A percentile compares a stretch with the other conserved stretches of the same genome.
Conservation (phyloP, 2,888 invertebrate species). For the Netelia virgata region DNA sequence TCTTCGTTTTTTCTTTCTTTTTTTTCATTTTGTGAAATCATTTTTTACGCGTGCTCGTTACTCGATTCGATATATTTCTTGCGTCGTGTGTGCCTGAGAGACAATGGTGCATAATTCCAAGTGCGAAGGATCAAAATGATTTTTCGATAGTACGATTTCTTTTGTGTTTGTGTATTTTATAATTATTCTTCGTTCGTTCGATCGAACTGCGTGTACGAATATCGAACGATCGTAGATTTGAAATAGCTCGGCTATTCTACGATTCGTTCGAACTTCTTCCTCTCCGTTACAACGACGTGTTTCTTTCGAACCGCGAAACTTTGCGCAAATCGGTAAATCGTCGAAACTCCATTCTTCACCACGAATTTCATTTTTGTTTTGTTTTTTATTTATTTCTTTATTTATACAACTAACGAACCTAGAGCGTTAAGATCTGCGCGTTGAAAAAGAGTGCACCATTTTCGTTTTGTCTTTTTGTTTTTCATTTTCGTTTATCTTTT, state of each 20-base stretch:
- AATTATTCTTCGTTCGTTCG: background rate
- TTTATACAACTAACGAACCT: conserved; percentile 46
- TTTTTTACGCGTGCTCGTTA: conserved; percentile 32
- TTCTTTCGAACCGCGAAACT: conserved; percentile 40
- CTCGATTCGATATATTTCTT: conserved; percentile 4
- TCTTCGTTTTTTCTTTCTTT: background rate
- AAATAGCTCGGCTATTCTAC: conserved; percentile 22
- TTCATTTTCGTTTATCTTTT: background rate
- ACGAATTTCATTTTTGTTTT: conserved; percentile 12
- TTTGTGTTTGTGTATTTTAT: background rate
- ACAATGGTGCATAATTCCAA: conserved; percentile 20
- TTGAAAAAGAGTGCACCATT: conserved; percentile 58
- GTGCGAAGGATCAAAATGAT: conserved; percentile 44
- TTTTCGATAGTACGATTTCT: conserved; percentile 30
- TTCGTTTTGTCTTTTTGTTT: background rate
- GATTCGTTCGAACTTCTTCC: conserved; percentile 6
- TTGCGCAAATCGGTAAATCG: conserved; percentile 19
- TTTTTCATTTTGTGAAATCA: background rate
- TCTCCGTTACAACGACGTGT: background rate
- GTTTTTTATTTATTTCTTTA: conserved; percentile 3
- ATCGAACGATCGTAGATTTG: conserved; percentile 35
- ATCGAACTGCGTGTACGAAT: conserved; percentile 11
- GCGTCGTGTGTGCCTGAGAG: background rate
- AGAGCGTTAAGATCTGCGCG: conserved; percentile 53
- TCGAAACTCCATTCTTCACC: conserved; percentile 29